Conservation (phyloP, 2,797 vertebrate species). For the Anomalospiza imberbis region DNA sequence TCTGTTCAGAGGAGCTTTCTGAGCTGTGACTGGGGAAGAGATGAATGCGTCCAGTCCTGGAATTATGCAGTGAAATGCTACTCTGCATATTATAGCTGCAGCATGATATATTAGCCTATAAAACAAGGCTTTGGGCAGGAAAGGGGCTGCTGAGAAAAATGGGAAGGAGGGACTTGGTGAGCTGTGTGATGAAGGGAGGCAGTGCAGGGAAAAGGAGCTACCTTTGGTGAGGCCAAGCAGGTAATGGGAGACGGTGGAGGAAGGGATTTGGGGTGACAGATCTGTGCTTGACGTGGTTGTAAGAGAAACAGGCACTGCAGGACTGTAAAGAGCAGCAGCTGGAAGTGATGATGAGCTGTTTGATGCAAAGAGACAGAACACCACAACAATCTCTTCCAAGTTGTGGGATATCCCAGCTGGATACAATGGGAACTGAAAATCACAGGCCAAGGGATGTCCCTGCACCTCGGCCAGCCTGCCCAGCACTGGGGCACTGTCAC, state of each 20-base stretch:
- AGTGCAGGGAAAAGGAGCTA: neutral
- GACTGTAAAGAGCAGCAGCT: neutral
- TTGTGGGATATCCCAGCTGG: neutral
- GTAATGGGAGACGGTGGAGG: neutral
- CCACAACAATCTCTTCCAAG: neutral
- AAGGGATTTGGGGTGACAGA: neutral
- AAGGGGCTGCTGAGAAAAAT: neutral
- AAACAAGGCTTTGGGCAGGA: neutral
- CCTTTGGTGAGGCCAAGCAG: neutral
- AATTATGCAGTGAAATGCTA: slow-evolving; percentile 31
- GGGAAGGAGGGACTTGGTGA: neutral
- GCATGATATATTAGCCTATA: slow-evolving; percentile 23
- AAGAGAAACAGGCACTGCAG: neutral
- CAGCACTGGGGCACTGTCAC: neutral
- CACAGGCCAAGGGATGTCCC: neutral
- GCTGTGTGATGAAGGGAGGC: neutral
- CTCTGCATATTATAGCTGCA: slow-evolving; percentile 10
- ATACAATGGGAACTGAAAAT: neutral
- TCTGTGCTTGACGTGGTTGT: fast-evolving
- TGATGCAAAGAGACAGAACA: neutral
- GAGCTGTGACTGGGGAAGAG: slow-evolving; percentile 10
- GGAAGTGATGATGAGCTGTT: neutral
- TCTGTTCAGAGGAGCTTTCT: slow-evolving; percentile 8
- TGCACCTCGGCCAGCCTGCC: neutral
- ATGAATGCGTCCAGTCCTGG: neutral